These are phyloP conservation scores for Halichoeres trimaculatus DNA, from an alignment of 2,113 vertebrate genomes.

Conservation along the genomic window DNA sequence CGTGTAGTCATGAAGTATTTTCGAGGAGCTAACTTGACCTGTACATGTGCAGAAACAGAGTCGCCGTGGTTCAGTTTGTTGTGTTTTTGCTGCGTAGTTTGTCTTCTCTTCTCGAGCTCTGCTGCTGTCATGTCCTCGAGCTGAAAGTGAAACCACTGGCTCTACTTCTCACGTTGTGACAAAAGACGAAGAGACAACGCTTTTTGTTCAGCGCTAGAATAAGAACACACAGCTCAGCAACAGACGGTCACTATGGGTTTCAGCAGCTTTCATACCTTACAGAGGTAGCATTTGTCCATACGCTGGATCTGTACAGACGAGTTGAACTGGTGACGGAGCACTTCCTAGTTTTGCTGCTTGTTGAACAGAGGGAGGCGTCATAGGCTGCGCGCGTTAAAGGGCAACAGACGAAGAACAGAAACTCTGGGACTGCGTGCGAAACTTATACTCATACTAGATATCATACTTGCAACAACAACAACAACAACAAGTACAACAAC, in stretches of 20 bases:
- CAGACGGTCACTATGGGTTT: accelerated
- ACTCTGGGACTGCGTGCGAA: too few relatives aligned
- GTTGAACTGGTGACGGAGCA: neutral
- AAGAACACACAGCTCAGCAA: neutral
- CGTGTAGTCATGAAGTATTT: neutral
- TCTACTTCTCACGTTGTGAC: neutral
- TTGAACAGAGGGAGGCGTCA: slow-evolving; percentile 17
- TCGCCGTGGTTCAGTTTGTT: neutral
- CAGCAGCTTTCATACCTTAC: slow-evolving; percentile 50
- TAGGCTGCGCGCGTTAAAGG: slow-evolving; percentile 15
- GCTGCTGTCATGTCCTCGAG: neutral
- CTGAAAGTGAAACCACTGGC: slow-evolving; percentile 55
- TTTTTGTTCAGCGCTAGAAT: neutral
- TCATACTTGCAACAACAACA: too few relatives aligned
- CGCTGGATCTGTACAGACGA: neutral
- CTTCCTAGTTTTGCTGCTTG: slow-evolving; percentile 63
- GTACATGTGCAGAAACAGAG: neutral
- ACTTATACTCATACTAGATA: too few relatives aligned
- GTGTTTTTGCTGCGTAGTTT: slow-evolving; percentile 8
- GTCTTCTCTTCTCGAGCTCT: neutral
- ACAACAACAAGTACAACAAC: too few relatives aligned
- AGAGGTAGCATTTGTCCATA: slow-evolving; percentile 15
- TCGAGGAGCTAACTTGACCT: neutral
- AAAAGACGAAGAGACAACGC: too few relatives aligned
- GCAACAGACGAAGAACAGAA: neutral